phyloP scores from a whole-genome alignment of 2,797 vertebrate species.

The Serranus cabrilla region DNA sequence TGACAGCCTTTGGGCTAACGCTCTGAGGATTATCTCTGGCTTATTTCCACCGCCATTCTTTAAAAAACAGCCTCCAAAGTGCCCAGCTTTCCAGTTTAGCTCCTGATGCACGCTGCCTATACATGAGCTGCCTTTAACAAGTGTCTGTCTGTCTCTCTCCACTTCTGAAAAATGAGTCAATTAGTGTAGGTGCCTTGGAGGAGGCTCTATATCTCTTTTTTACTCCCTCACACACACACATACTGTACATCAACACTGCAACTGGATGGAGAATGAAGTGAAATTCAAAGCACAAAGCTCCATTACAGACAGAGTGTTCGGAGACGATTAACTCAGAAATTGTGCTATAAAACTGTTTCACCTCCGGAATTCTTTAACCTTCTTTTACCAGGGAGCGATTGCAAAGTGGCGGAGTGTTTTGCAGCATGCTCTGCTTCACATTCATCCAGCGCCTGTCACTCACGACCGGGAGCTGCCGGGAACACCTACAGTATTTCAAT shows the following conservation, averaged over 20 bases:
- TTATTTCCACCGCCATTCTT: constrained; percentile 44
- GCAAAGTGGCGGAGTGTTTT: constrained; percentile 9
- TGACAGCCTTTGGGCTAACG: constrained; percentile 54
- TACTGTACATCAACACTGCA: background rate
- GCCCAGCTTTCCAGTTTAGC: constrained; percentile 5
- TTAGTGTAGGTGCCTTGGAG: constrained; percentile 61
- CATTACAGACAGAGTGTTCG: constrained; percentile 6
- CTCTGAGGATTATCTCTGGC: constrained; percentile 46
- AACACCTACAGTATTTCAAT: constrained; percentile 16
- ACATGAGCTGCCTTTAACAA: constrained; percentile 44
- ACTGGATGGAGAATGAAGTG: constrained; percentile 4
- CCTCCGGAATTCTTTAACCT: constrained; percentile 18
- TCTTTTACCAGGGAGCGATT: background rate
- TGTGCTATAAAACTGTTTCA: constrained; percentile 27
- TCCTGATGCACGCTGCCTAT: constrained; percentile 8
- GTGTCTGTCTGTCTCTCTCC: constrained; percentile 44
- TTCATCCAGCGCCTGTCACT: constrained; percentile 33
- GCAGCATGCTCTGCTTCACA: constrained; percentile 23
- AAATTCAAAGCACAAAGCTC: constrained; percentile 41
- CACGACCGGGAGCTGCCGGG: constrained; percentile 7
- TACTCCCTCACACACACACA: background rate
- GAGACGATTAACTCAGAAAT: constrained; percentile 49
- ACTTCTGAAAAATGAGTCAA: constrained; percentile 68
- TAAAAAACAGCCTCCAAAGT: constrained; percentile 26
- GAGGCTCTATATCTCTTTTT: constrained; percentile 31